Base-by-base conservation (phyloP, 1,140 invertebrate species). In the Euglossa dilemma region DNA sequence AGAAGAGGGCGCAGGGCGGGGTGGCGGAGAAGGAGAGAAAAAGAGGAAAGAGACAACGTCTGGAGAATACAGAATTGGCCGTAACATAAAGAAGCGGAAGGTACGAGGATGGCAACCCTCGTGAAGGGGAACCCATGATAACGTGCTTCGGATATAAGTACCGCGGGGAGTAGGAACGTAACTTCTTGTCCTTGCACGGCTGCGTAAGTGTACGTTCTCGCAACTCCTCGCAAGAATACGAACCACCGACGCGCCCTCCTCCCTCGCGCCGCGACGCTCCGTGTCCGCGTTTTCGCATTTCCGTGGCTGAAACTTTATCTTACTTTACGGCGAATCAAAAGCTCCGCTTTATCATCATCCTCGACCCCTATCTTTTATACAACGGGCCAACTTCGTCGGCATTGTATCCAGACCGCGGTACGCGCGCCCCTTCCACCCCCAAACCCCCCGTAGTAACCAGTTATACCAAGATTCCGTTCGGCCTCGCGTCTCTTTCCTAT, bases 71-170 rank as follows among this genome's bases (percentile, higher is more conserved):
- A 69, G 74, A 84, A 89, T 86, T 79, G 88, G 83, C 43, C 72
- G 75, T 86, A 89, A 88, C 79, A 88, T 88, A 88, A 89, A 88
- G 79, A 88, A 89, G 71, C 79, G 79, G 82, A 85, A 89, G 76
- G 75, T 86, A 80, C 56, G 75, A 86, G 47, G 82, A 84, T 84
- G 81, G 77, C 81, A 86, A 83, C 72, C 80, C 71, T 88, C 79
- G 75, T n/a, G 81, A 78, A 84, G 75, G 82, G 81, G 67, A 79
- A 76, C 81, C 61, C 63, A 72, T 80, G 84, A 86, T 88, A 89
- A 89, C 86, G 87, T 88, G 88, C 86, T 89, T 86, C 59, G 78
- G 59, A 36, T 88, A 82, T 84, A 84, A 87, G 71, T 84, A 80
- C 52, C 81, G 50, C 61, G 56, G 50, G 74, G 74, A 77, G 66